Base-by-base conservation (phyloP, 2,888 invertebrate species). In the Chorisops tibialis region DNA sequence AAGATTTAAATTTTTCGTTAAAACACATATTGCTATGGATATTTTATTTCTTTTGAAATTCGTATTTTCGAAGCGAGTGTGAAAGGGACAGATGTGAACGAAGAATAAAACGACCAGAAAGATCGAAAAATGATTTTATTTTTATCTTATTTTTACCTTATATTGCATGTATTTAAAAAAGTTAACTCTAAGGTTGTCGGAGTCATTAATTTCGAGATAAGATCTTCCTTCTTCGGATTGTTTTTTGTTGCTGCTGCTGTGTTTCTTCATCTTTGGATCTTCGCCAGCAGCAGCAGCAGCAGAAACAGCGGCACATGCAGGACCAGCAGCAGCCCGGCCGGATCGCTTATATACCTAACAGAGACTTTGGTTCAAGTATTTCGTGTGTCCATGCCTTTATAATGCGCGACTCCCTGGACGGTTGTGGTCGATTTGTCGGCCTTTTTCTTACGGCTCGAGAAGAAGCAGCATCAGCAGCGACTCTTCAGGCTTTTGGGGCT, bases 181-280 rank as follows among this genome's bases (percentile, higher is more conserved):
- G 51, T 64, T 61, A 54, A 58, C 59, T 59, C 49, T 49, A 45
- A 64, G 62, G 62, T 64, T 64, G 64, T 59, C 54, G 59, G 62
- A 62, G 61, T 64, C 64, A 64, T 64, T 64, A 64, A 64, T 64
- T 64, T 62, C 30, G 16, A 64, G 64, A 64, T 64, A 64, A 64
- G 59, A 64, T 64, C 64, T 54, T 59, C 48, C 49, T 41, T 54
- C 41, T 45, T 54, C 48, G 54, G 64, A 49, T 54, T 54, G 62
- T 51, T 61, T 58, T 52, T 30, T 30, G n/a, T n/a, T n/a, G n/a
- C n/a, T n/a, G n/a, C n/a, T n/a, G n/a, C 30, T 9, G 5, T 30
- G 30, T 30, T 30, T 5, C 30, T 30, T 30, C 30, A 30, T 30
- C 30, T 30, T 30, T 30, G 30, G 30, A 30, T 30, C 30, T 30